Conservation (phyloP, 2,797 vertebrate species). For the Synaphobranchus kaupii region DNA sequence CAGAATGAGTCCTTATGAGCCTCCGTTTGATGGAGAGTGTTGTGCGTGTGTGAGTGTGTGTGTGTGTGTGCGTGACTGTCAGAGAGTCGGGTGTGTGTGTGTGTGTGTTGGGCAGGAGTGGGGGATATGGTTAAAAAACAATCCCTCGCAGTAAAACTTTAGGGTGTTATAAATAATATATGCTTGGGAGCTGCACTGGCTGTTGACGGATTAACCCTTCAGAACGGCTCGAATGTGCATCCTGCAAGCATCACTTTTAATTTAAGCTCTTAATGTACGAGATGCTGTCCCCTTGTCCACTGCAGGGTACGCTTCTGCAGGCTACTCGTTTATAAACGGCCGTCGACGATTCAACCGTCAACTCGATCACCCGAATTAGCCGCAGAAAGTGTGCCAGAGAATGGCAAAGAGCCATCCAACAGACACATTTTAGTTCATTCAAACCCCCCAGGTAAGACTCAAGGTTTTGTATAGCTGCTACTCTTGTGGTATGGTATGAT, state of each 20-base stretch:
- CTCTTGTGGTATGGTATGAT: neutral
- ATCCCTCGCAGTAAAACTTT: neutral
- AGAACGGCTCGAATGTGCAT: neutral
- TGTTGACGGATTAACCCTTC: neutral
- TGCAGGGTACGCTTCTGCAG: neutral
- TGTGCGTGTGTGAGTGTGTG: neutral
- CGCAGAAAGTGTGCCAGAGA: neutral
- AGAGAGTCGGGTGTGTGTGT: neutral
- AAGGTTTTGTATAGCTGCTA: neutral
- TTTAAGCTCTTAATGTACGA: neutral
- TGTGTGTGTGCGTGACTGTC: neutral
- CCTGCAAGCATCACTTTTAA: neutral
- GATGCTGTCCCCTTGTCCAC: neutral
- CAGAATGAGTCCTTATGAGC: neutral
- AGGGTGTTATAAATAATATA: conserved; percentile 10
- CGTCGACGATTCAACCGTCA: neutral
- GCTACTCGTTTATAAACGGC: neutral
- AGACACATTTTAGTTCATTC: neutral
- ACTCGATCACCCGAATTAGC: neutral
- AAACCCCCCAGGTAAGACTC: neutral
- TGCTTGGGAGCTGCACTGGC: neutral
- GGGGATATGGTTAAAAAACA: conserved; percentile 3
- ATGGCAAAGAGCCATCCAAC: neutral
- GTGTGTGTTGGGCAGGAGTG: neutral
- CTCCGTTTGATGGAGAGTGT: neutral